Conservation (phyloP, 2,888 invertebrate species). For the Drosophila borealis region DNA sequence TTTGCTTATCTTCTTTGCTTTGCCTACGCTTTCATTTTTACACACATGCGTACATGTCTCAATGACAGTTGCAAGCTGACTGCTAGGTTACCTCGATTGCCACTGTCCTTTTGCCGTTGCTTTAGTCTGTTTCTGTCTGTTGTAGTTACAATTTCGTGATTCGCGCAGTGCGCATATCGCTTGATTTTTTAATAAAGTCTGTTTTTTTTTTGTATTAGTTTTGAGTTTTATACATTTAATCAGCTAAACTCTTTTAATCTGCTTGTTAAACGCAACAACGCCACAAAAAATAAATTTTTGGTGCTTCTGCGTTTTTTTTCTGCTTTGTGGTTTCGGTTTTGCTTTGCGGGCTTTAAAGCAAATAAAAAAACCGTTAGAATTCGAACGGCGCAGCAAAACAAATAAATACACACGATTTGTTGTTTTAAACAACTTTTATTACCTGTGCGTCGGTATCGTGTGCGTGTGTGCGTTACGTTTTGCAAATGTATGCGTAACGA, state of each 20-base stretch:
- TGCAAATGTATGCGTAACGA: slow-evolving; percentile 14
- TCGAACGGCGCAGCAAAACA: slow-evolving; percentile 49
- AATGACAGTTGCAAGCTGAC: slow-evolving; percentile 23
- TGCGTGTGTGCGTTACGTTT: slow-evolving; percentile 8
- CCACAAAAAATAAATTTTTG: slow-evolving; percentile 28
- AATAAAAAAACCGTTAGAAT: slow-evolving; percentile 68
- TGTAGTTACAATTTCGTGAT: slow-evolving; percentile 31
- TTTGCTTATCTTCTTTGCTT: slow-evolving; percentile 16
- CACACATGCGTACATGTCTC: background rate
- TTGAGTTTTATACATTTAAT: slow-evolving; percentile 36
- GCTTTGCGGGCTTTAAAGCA: slow-evolving; percentile 64
- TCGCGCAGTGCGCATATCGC: slow-evolving; percentile 30
- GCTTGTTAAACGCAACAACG: slow-evolving; percentile 38
- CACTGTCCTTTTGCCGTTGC: slow-evolving; percentile 20
- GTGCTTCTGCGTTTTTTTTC: slow-evolving; percentile 3
- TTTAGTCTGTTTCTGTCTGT: slow-evolving; percentile 11
- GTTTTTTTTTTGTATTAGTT: slow-evolving; percentile 23
- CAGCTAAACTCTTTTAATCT: slow-evolving; percentile 42
- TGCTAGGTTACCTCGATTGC: slow-evolving; percentile 23
- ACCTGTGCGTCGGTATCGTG: slow-evolving; percentile 59
- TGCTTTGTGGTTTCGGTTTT: slow-evolving; percentile 46
- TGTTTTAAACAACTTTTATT: slow-evolving; percentile 77
- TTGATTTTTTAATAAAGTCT: slow-evolving; percentile 10
- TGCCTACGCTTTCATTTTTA: slow-evolving; percentile 5
- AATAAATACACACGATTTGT: slow-evolving; percentile 69